Evolutionary conservation across 1,140 invertebrate genomes (phyloP), one percentile per base, ranked within the genome.

Genomic region (Doryteuthis pealeii): DNA sequence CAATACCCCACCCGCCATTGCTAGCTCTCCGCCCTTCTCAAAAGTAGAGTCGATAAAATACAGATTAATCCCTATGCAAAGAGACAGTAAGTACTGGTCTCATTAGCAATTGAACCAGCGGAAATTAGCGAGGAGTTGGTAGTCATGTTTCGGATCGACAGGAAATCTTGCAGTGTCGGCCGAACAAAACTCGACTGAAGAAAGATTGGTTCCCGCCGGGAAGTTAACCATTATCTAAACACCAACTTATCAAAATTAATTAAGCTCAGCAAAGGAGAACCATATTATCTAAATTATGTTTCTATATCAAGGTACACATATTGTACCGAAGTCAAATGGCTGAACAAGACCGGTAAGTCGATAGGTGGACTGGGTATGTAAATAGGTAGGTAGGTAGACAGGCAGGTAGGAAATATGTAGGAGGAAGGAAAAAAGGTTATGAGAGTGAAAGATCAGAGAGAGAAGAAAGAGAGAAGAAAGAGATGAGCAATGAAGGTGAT

Each of bases 181-280:
- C 18, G 54, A 58, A 58, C 54, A 58, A 58, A 58, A 58, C 18
- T 58, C 5, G 54, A 58, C 26, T 58, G 18, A n/a, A 28, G 26
- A 15, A 58, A 58, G 26, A 58, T 58, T 28, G 54, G 54, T 58
- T 58, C 54, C 54, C 5, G 5, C 18, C 18, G 54, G 54, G 54
- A 58, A 58, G 54, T 58, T 58, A 28, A 58, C 54, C 54, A 58
- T 58, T 58, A 58, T n/a, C 54, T 58, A 58, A 58, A 62, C 54
- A 62, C 54, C 54, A 62, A 62, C 10, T 62, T 62, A 62, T 62
- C 54, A 62, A 62, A 62, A 62, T 62, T 62, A 62, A 62, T 62
- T 62, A 62, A 62, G 54, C 54, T 22, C 12, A 28, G 54, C 26
- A 62, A 62, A 62, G 54, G 26, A 62, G 26, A 14, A 12, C 26